Base-by-base conservation (phyloP, 2,888 invertebrate species). In the Danaus chrysippus region DNA sequence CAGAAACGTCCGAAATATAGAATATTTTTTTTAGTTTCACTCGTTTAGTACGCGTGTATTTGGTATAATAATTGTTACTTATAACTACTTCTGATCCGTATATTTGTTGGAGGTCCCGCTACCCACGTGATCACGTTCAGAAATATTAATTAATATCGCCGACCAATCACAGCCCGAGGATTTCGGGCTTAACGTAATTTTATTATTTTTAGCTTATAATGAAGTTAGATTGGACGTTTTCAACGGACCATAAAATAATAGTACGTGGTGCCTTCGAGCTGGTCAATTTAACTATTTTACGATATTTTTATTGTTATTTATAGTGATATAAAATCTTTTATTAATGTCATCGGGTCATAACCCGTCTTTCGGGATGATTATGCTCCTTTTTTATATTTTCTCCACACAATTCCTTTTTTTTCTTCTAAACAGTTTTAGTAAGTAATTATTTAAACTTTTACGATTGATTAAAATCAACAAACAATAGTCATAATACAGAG, bases 241-340 rank as follows among this genome's bases (percentile, higher is more conserved):
- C 79, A 79, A 70, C 74, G 70, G 69, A 71, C 84, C 84, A 81
- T 87, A 85, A 90, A 89, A 87, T 80, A 76, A 81, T 78, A 77
- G 76, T 91, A 86, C 89, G 90, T 85, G 77, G 73, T 78, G 78
- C 76, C 81, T 86, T 83, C 89, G 87, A 88, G 84, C 76, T 79
- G 77, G 76, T 71, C 78, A 77, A 85, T 79, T 86, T 82, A 86
- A 84, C 87, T 89, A 89, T 89, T 90, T 89, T 83, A 90, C 87
- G 84, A 80, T 79, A 74, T 83, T 91, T 90, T 89, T 89, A 89
- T 86, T 82, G 87, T 88, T 88, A 89, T 91, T 91, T 88, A 89
- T 90, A 76, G 84, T 71, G 77, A 69, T 83, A 87, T 88, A 88
- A 90, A 90, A 87, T 74, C 68, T 73, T 80, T 83, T 87, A 83